Evolutionary conservation across 2,888 invertebrate species (phyloP), one percentile per base, ranked within the genome.

Genomic region (Caenorhabditis virilis): DNA sequence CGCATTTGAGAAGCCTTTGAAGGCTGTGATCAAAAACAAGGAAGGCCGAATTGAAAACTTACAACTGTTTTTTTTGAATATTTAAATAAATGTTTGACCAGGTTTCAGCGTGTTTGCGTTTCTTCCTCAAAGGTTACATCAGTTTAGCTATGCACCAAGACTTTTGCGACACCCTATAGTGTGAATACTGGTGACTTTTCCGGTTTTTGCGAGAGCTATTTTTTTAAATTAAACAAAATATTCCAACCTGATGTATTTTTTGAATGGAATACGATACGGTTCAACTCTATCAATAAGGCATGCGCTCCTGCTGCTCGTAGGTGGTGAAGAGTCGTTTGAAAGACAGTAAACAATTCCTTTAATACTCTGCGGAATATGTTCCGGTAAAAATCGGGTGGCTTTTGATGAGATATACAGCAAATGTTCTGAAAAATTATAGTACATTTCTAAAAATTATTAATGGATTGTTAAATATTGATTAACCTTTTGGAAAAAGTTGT

Each of bases 301-400:
- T 9, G 63, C 63, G 2, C 39, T 39, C 1, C 15, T 39, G 22
- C 57, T 53, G 25, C 57, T 57, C 1, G 63, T 63, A 0, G 50
- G 26, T 23, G 63, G 63, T 0, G 46, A 50, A 2, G 45, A 13
- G 13, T 63, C 63, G 30, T 63, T 49, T n/a, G 63, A 63, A 4
- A 63, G 41, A 13, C 57, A 63, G 6, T 52, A 18, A 0, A 58
- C 63, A 13, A 63, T 48, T 0, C 57, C 57, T 15, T 36, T 33
- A 13, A 54, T 25, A 18, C 58, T 38, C 5, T 22, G 11, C 1
- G 63, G 63, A 16, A 54, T 11, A 1, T n/a, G 15, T 9, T 57
- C 54, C 13, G 63, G 63, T 0, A 63, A 15, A 23, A 50, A 63
- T 27, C 39, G 53, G 3, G 63, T 63, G n/a, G 63, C 63, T 22